Evolutionary conservation across 2,113 vertebrate genomes (phyloP).

Genomic region (Isichthys henryi): DNA sequence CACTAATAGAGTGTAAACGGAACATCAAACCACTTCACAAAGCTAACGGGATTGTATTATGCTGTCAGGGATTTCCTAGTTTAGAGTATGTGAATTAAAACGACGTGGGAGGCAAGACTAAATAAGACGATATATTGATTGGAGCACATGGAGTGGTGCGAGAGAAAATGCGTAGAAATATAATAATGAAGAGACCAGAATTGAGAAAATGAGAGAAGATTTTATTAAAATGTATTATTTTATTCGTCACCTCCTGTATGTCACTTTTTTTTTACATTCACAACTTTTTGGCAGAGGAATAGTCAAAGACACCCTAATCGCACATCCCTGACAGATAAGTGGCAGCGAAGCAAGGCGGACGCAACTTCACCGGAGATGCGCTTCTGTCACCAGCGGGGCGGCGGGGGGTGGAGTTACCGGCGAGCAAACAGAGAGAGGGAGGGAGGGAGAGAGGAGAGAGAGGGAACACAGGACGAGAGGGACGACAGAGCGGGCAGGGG

Average conservation of each 20-base stretch:
- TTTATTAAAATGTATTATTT: background rate
- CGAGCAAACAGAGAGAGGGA: slow-evolving; percentile 51
- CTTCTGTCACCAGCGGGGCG: slow-evolving; percentile 43
- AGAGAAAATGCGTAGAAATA: background rate
- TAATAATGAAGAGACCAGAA: background rate
- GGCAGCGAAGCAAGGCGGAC: background rate
- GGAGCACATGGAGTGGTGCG: background rate
- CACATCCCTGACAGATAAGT: background rate
- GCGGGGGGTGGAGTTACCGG: slow-evolving; percentile 52
- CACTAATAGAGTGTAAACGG: background rate
- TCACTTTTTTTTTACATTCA: background rate
- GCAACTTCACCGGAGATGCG: slow-evolving; percentile 39
- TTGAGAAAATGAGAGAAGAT: background rate
- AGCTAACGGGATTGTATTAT: slow-evolving; percentile 40
- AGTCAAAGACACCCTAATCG: slow-evolving; percentile 6
- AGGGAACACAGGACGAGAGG: slow-evolving; percentile 28
- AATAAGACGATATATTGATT: background rate
- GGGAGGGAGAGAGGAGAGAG: slow-evolving; percentile 23
- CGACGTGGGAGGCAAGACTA: background rate
- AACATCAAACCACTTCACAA: slow-evolving; percentile 33
- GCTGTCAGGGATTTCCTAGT: slow-evolving; percentile 32
- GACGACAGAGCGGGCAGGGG: slow-evolving; percentile 4
- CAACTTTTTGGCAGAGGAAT: slow-evolving; percentile 5
- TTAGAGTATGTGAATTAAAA: slow-evolving; percentile 19
- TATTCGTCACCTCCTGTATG: background rate